Evolutionary conservation across 2,888 invertebrate genomes (phyloP), one percentile per base, ranked within the genome.

Genomic region (Hermaeophaga mercurialis): DNA sequence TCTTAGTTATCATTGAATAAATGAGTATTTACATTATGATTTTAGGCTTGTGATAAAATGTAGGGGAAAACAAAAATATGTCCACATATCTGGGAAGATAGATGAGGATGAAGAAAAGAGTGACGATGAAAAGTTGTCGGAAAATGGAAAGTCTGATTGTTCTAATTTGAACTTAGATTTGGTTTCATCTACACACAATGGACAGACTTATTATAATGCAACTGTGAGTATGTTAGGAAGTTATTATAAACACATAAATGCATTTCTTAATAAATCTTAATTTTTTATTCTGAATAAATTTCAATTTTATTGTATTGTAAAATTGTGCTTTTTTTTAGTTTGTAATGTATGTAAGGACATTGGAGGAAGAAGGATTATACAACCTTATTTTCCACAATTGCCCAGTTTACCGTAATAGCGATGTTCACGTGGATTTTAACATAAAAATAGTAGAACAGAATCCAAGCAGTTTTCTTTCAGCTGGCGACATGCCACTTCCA

Each of bases 311-410:
- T 39, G 38, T 1, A 14, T 39, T 43, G 24, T 11, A 19, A 33
- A 43, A n/a, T n/a, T n/a, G n/a, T n/a, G 34, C 41, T 58, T 53
- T 59, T 65, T 79, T 80, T 31, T 76, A 91, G 88, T 94, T 95
- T 73, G 84, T 86, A 1, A 85, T 94, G 80, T 85, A 84, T 64
- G 87, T 96, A 48, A 85, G 85, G 0, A 85, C 85, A 2, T 81
- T 85, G 34, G 82, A 84, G 33, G 93, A 95, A 69, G 92, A 95
- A 76, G 98, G 98, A 0, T 82, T 96, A 2, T 99, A 98, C 78
- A 94, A 92, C 78, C 80, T 99, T 44, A 94, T 93, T 74, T 96
- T 96, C 75, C 96, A 97, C 77, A 96, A 91, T 73, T 99, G 98
- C 77, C 90, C 89, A 17, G 5, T 36, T 4, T 24, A 47, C 36